These are phyloP conservation scores for Phalacrocorax brasilianus DNA, from an alignment of 2,113 vertebrate species.

Conservation along the genomic window DNA sequence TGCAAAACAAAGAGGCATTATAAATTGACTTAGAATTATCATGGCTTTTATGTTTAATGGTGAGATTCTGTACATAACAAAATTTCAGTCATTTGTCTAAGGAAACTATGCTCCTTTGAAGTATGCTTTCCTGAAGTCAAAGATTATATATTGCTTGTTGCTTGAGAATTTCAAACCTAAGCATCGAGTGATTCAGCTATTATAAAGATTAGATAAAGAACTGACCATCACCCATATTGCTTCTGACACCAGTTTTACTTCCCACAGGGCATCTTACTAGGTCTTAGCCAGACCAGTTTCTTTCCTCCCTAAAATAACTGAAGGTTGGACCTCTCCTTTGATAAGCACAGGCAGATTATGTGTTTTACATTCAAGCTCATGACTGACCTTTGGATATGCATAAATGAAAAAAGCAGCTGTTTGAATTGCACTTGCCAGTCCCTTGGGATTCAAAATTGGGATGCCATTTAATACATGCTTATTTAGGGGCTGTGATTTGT, in stretches of 20 bases:
- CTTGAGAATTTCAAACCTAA: neutral
- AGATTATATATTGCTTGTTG: neutral
- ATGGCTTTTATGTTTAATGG: conserved; percentile 1
- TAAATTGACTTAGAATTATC: neutral
- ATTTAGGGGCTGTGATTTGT: conserved; percentile 25
- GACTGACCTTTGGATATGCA: conserved; percentile 46
- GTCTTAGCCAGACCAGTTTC: neutral
- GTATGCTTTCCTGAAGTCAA: conserved; percentile 26
- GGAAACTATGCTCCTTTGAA: neutral
- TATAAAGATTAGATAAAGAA: neutral
- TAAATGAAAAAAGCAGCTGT: conserved; percentile 52
- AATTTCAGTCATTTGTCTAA: conserved; percentile 30
- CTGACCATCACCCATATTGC: neutral
- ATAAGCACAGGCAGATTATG: conserved; percentile 24
- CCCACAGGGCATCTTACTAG: neutral
- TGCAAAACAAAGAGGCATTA: neutral
- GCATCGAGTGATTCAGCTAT: neutral
- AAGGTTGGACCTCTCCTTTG: neutral
- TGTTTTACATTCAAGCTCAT: conserved; percentile 57
- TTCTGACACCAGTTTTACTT: conserved; percentile 2
- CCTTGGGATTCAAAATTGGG: neutral
- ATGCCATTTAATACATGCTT: conserved; percentile 41
- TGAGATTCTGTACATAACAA: neutral
- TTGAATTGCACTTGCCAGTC: conserved; percentile 39
- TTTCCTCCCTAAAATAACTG: conserved; percentile 10